phyloP scores from a whole-genome alignment of 2,888 invertebrate genomes.

The Sphaerophoria rueppellii region DNA sequence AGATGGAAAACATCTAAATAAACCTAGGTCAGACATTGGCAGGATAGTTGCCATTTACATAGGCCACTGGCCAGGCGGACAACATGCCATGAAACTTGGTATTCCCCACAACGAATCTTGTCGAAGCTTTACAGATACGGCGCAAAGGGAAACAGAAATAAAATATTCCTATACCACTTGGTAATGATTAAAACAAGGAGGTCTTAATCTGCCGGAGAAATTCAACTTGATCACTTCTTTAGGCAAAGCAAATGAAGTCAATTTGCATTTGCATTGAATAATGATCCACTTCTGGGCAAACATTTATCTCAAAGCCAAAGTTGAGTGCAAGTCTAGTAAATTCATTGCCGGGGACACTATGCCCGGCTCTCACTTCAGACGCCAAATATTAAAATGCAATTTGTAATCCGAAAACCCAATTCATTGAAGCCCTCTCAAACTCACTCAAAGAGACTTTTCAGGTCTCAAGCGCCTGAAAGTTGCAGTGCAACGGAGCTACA shows the following conservation, averaged over 20 bases:
- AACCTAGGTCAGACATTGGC: too few relatives aligned
- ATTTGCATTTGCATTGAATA: constrained; percentile 13
- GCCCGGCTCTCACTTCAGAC: constrained; percentile 10
- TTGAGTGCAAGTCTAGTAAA: constrained; percentile 30
- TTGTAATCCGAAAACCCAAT: constrained; percentile 45
- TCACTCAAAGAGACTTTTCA: not conserved
- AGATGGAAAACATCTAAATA: too few relatives aligned
- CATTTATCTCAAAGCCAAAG: not conserved
- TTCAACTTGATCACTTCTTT: not conserved
- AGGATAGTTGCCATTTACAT: too few relatives aligned
- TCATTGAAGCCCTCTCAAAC: constrained; percentile 12
- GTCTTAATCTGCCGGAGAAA: too few relatives aligned
- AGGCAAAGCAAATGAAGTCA: not conserved
- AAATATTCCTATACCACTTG: too few relatives aligned
- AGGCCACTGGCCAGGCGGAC: too few relatives aligned
- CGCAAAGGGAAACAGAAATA: too few relatives aligned
- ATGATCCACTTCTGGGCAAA: constrained; percentile 10
- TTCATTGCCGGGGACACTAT: constrained; percentile 60
- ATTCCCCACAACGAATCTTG: too few relatives aligned
- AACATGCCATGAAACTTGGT: too few relatives aligned
- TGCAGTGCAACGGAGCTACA: too few relatives aligned
- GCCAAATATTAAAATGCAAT: constrained; percentile 47
- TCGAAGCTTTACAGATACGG: too few relatives aligned
- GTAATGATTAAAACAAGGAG: too few relatives aligned
- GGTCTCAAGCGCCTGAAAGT: not conserved